Conservation (phyloP, 35 echinoderm and acorn worm genomes). For the Apostichopus japonicus region DNA sequence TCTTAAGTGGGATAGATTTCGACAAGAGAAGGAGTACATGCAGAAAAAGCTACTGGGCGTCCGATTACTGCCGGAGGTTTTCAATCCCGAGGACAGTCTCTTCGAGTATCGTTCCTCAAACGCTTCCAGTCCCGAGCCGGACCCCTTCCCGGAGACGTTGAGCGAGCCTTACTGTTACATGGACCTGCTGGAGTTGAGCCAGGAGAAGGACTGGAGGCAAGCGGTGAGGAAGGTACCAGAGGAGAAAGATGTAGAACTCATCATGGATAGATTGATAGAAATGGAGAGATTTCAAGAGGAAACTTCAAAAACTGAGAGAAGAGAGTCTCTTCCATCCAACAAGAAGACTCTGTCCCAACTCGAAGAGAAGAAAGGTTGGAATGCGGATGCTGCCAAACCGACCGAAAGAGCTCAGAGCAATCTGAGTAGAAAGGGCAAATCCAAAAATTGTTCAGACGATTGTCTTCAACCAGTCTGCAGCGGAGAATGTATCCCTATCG, state of each 20-base stretch:
- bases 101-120: constrained; percentile 67
- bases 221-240: constrained; percentile 69
- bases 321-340: constrained; percentile 28
- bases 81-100: constrained; percentile 59
- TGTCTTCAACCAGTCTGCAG: constrained; percentile 77
- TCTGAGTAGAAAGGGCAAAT: constrained; percentile 53
- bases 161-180: constrained; percentile 86
- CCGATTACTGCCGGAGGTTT: constrained; percentile 69
- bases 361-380: constrained; percentile 91
- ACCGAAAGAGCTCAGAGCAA: constrained; percentile 86
- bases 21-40: constrained; percentile 57
- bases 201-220: constrained; percentile 85
- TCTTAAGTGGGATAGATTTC: constrained; percentile 49
- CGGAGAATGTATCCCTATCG: constrained; percentile 76
- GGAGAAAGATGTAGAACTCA: constrained; percentile 54
- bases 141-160: constrained; percentile 72
- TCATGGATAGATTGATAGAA: constrained; percentile 90
- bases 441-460: constrained; percentile 74
- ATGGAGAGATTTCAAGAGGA: constrained; percentile 83
- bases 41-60: constrained; percentile 48
- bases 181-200: constrained; percentile 84
- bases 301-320: constrained; percentile 81
- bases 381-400: constrained; percentile 74
- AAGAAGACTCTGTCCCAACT: constrained; percentile 65
- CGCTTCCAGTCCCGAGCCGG: constrained; percentile 71